Evolutionary conservation across 2,888 invertebrate genomes (phyloP), one percentile per base, ranked within the genome.

Genomic region (Dastarcus helophoroides): DNA sequence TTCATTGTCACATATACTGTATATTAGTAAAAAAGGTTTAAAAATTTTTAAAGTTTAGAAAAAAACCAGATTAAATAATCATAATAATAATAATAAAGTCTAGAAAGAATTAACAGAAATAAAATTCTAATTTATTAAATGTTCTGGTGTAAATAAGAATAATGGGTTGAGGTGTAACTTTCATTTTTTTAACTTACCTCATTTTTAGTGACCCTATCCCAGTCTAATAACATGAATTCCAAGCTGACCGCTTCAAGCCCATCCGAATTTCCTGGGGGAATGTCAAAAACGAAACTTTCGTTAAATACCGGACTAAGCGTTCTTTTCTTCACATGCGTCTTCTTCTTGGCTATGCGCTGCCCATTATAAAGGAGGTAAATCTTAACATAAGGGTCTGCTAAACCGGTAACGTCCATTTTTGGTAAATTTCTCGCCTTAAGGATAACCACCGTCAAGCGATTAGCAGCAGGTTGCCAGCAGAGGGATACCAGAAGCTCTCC

Each of bases 241-340:
- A 93, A 72, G 37, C 84, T 79, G 42, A 91, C 79, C 56, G 79
- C 79, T 51, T 79, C 81, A 41, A 90, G 72, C 8, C 79, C 76
- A 44, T 82, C 84, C 22, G 74, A 73, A 31, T 73, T 73, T 56
- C 67, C 73, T 27, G 80, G 76, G 10, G 91, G 94, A 43, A 97
- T 86, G 52, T 97, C 95, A 60, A 97, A 97, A 31, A 93, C 88
- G 64, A 98, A 95, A 31, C 93, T 93, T 65, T 98, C 97, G 68
- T 98, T 98, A 71, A 94, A 98, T 32, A 98, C 94, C 1, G 97
- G 98, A 67, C 91, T 93, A 47, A 94, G 69, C 1, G 97, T 97
- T 33, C 94, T 76, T 63, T 94, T 97, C 73, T 95, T 95, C 27
- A 97, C 94, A 61, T 95, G 95, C 0, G 97, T 97, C 71, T 97